phyloP scores from a whole-genome alignment of 2,888 invertebrate genomes.

The Heliconius sara region DNA sequence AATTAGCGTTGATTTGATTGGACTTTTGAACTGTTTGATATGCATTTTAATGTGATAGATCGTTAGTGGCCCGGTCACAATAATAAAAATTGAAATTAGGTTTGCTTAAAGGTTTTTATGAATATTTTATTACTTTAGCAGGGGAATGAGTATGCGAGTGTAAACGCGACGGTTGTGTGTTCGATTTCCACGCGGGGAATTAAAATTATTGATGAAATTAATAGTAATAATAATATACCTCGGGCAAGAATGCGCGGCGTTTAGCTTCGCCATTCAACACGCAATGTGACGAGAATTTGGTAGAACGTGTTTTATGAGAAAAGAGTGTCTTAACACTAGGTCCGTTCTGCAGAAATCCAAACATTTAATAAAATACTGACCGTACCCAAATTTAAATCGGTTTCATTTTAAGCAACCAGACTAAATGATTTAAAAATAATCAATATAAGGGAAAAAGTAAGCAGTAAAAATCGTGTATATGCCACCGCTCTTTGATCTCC shows the following conservation, averaged over 20 bases:
- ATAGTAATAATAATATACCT: too few species aligned
- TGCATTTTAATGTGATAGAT: conserved; percentile 53
- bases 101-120: neutral
- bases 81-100: conserved; percentile 1
- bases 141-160: too few species aligned
- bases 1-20: conserved; percentile 58
- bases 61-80: conserved; percentile 40
- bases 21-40: conserved; percentile 50
- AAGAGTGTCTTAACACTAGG: too few species aligned
- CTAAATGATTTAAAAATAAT: neutral
- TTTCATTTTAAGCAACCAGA: neutral
- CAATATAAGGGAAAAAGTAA: neutral
- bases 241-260: neutral
- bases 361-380: neutral
- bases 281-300: neutral
- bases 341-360: too few species aligned
- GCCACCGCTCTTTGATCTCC: conserved; percentile 13
- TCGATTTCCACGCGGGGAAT: neutral
- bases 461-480: neutral
- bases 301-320: neutral
- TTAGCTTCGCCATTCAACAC: neutral
- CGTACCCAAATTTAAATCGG: neutral
- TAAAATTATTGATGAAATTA: too few species aligned
- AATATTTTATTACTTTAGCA: neutral
- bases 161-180: neutral